A percentile compares a stretch with the other conserved stretches of the same genome.
These are phyloP conservation scores for Drosophila dives DNA, from an alignment of 2,888 invertebrate species.

Conservation along the genomic window DNA sequence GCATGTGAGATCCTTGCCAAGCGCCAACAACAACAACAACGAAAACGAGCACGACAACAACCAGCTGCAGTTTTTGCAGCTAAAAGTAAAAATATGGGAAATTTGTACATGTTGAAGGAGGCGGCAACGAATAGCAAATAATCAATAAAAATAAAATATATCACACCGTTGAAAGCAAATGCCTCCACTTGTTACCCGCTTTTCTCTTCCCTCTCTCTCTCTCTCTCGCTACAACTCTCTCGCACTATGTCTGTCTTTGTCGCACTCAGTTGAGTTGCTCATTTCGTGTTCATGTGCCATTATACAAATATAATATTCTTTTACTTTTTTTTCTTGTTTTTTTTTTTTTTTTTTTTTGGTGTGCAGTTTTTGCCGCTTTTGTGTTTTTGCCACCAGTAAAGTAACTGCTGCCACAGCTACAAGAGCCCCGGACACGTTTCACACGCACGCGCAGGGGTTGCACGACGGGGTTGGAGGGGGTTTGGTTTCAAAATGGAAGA, in stretches of 20 bases:
- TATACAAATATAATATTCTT: conserved; percentile 79
- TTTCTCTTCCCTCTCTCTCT: not conserved
- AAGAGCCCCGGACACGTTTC: conserved; percentile 58
- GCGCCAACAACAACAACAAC: conserved; percentile 30
- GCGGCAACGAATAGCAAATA: conserved; percentile 63
- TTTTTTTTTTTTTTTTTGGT: conserved; percentile 31
- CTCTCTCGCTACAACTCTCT: not conserved
- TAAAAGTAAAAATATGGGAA: conserved; percentile 66
- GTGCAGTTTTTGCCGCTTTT: conserved; percentile 66
- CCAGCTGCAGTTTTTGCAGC: conserved; percentile 43
- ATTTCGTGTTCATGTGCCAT: conserved; percentile 79
- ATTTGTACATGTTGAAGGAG: conserved; percentile 62
- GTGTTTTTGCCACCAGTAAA: conserved; percentile 69
- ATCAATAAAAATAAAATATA: conserved; percentile 81
- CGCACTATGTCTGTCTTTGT: conserved; percentile 11
- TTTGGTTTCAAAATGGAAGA: not conserved
- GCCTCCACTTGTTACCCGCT: conserved; percentile 26
- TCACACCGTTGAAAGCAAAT: conserved; percentile 72
- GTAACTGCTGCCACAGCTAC: conserved; percentile 62
- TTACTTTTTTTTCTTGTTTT: conserved; percentile 44
- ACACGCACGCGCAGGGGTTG: conserved; percentile 77
- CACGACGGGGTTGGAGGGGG: not conserved
- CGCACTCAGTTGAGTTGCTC: conserved; percentile 55
- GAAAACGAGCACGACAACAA: conserved; percentile 5
- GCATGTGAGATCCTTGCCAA: conserved; percentile 67